Evolutionary conservation across 2,888 invertebrate species (phyloP), one percentile per base, ranked within the genome.

Genomic region (Ophioninae sp.): DNA sequence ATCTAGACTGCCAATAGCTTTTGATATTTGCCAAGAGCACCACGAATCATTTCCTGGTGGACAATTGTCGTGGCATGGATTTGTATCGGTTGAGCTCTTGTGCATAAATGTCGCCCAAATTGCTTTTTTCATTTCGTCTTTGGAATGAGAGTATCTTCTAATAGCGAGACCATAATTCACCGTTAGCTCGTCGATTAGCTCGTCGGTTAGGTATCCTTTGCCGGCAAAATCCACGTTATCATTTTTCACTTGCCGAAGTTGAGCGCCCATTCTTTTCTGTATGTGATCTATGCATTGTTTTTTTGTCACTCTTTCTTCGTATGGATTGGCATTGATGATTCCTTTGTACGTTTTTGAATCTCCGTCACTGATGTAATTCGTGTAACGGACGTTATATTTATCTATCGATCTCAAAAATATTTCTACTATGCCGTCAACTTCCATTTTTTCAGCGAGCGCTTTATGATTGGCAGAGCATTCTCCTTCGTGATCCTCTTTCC

Each of bases 101-200:
- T 89, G 89, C 37, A 79, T 85, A 74, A 83, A 89, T 8, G 84
- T 85, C 6, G 89, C 88, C 88, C 88, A 89, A 61, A 90, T 80
- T 7, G 81, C 88, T 72, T 85, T 84, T 69, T 86, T 87, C 87
- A 89, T 88, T 8, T 84, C 74, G 68, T 86, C 86, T 7, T 85
- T 61, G 20, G 84, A 83, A 72, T 87, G 65, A 13, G 83, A 57
- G 79, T 87, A 85, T 17, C 85, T 75, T 59, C 87, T 79, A 67
- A 89, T 89, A 8, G 88, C 88, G 17, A 86, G 62, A 20, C 88
- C 87, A 76, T 89, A 88, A 81, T 84, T 88, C 20, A 65, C 79
- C 44, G 86, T 87, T 57, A 90, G 69, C 76, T 87, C 81, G 56
- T 87, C 81, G 20, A 89, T 87, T 13, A 86, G 23, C 65, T 83